phyloP scores from a whole-genome alignment of 1,140 invertebrate genomes.

The Choristoneura fumiferana region DNA sequence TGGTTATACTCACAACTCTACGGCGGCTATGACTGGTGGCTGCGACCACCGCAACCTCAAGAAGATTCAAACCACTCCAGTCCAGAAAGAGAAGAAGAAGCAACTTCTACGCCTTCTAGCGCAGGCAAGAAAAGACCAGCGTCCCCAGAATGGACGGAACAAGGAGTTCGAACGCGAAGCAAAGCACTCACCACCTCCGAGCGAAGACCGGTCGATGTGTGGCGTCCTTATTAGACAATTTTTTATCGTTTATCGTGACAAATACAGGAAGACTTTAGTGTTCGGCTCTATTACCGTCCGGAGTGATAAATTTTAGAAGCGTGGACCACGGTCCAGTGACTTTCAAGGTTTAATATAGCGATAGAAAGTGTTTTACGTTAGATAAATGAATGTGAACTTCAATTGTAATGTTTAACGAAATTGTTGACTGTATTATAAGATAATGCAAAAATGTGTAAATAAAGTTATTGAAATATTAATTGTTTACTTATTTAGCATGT shows the following conservation, averaged over 20 bases:
- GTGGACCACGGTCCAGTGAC: conserved; percentile 29
- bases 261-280: conserved; percentile 40
- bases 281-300: conserved; percentile 47
- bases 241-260: conserved; percentile 20
- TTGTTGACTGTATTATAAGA: conserved; percentile 76
- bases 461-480: conserved; percentile 73
- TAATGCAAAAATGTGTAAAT: conserved; percentile 73
- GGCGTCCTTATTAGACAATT: conserved; percentile 80
- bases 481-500: conserved; percentile 16
- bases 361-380: conserved; percentile 67
- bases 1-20: conserved; percentile 87
- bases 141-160: conserved; percentile 65
- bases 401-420: conserved; percentile 63
- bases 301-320: conserved; percentile 24
- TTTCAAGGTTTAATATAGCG: conserved; percentile 44
- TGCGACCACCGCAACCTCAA: conserved; percentile 74
- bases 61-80: conserved; percentile 63
- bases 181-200: conserved; percentile 68
- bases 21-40: conserved; percentile 81
- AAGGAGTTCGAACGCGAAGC: conserved; percentile 66
- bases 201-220: conserved; percentile 77
- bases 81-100: conserved; percentile 63
- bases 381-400: conserved; percentile 73
- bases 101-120: conserved; percentile 62
- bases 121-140: conserved; percentile 69